Base-by-base conservation (phyloP, 2,888 invertebrate species). In the Lepidocyrtoides sp. region DNA sequence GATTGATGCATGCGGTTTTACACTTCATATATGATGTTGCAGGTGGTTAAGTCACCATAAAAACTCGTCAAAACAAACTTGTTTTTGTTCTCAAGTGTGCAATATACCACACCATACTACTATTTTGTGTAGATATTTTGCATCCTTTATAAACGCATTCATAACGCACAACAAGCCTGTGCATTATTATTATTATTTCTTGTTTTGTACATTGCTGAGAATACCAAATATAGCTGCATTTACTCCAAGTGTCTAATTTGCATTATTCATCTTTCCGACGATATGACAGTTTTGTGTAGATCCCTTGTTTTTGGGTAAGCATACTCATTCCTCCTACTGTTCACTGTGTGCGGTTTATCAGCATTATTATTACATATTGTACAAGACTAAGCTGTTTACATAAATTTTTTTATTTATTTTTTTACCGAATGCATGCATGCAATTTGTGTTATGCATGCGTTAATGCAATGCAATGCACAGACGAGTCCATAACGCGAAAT, bases 31-130 rank as follows among this genome's bases (percentile, higher is more conserved):
- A n/a, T n/a, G 26, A 82, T 82, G 36, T 57, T 57, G 23, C 60
- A 60, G 82, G 82, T 82, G 48, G n/a, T n/a, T n/a, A 41, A 72
- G 26, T 44, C 17, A 8, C 8, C 69, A 69, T 17, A 63, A 63
- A 63, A 69, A 32, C 63, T 63, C 26, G 63, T 63, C 69, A 44
- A 44, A 72, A 72, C n/a, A 72, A 48, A 72, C 72, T 48, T 44
- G 72, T 72, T 29, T 72, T 20, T 44, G 23, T n/a, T 72, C 72
- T 44, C 36, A 69, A 69, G 17, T 29, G n/a, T n/a, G n/a, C n/a
- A n/a, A n/a, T n/a, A n/a, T n/a, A n/a, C n/a, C n/a, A n/a, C n/a
- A n/a, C n/a, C n/a, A n/a, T n/a, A n/a, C n/a, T n/a, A n/a, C n/a
- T n/a, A n/a, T n/a, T n/a, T n/a, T n/a, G n/a, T n/a, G n/a, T n/a